Evolutionary conservation across 2,888 invertebrate genomes (phyloP).

Genomic region (Mellilla xanthometata): DNA sequence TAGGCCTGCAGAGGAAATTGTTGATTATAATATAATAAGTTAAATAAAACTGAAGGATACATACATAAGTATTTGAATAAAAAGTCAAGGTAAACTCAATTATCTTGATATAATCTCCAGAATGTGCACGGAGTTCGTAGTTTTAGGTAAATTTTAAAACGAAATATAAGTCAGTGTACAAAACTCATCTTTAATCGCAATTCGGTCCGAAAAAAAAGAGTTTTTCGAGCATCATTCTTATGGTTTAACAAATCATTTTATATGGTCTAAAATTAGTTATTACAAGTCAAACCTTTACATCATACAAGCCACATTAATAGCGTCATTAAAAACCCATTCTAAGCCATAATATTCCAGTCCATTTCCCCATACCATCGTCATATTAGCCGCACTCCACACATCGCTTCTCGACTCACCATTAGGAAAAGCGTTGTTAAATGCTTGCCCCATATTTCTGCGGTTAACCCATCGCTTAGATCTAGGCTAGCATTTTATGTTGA

Average conservation of each 20-base stretch:
- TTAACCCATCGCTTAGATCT: conserved; percentile 7
- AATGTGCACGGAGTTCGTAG: background rate
- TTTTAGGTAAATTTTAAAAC: background rate
- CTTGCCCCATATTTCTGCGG: conserved; percentile 19
- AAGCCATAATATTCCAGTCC: background rate
- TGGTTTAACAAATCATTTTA: too few relatives aligned
- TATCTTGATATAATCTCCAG: background rate
- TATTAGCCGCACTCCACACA: conserved; percentile 17
- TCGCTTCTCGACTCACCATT: conserved; percentile 14
- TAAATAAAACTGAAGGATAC: conserved; percentile 5
- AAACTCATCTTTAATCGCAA: too few relatives aligned
- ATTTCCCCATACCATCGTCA: conserved; percentile 10
- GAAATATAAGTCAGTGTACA: too few relatives aligned
- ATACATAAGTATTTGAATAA: conserved; percentile 3
- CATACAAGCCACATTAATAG: background rate
- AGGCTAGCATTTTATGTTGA: conserved; percentile 5
- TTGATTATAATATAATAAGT: background rate
- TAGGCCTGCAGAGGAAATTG: background rate
- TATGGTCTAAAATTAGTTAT: too few relatives aligned
- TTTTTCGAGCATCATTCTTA: too few relatives aligned
- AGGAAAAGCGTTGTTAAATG: conserved; percentile 15
- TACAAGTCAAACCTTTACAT: too few relatives aligned
- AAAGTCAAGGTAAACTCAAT: conserved; percentile 8
- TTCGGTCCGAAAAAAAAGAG: too few relatives aligned
- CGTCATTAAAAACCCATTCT: background rate